Evolutionary conservation across 2,888 invertebrate species (phyloP).

Genomic region (Tetragnatha montana): DNA sequence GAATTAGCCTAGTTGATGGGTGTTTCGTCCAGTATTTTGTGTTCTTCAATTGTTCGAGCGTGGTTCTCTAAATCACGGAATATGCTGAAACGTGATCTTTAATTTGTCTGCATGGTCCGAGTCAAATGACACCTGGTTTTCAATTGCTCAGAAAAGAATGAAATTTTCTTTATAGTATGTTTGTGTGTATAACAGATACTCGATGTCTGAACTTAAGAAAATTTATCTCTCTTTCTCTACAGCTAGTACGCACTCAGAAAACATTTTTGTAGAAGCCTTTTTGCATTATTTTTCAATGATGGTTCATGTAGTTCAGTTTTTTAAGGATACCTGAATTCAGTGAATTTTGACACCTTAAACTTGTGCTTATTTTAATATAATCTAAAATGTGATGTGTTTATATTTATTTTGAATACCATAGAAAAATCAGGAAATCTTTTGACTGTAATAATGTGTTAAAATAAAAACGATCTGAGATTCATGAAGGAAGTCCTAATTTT

Average conservation of each 20-base stretch:
- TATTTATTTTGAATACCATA: too few relatives aligned
- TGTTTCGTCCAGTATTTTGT: neutral
- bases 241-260: conserved; percentile 4
- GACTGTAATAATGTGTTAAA: too few relatives aligned
- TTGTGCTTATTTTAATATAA: too few relatives aligned
- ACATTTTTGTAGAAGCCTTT: too few relatives aligned
- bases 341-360: too few relatives aligned
- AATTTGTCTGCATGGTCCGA: neutral
- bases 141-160: neutral
- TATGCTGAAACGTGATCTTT: neutral
- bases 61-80: neutral
- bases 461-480: too few relatives aligned
- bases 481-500: too few relatives aligned
- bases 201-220: neutral
- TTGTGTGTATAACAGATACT: neutral
- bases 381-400: too few relatives aligned
- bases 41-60: neutral
- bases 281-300: too few relatives aligned
- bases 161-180: neutral
- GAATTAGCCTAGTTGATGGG: neutral
- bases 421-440: too few relatives aligned
- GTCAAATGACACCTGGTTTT: conserved; percentile 3
- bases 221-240: neutral
- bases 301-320: too few relatives aligned
- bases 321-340: too few relatives aligned